These are phyloP conservation scores for Icerya purchasi DNA, from an alignment of 2,888 invertebrate genomes.

Conservation along the genomic window DNA sequence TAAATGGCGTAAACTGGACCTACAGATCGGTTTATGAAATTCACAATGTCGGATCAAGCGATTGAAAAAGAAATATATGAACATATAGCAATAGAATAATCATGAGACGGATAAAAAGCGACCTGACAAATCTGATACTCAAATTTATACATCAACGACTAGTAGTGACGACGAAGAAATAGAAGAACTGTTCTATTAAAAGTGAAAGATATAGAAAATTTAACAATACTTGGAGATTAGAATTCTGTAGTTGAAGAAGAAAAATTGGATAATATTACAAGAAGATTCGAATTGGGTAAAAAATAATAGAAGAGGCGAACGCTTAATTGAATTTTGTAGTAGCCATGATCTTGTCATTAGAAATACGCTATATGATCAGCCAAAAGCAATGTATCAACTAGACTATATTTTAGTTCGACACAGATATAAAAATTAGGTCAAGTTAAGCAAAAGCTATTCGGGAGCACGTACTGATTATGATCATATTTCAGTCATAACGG, in stretches of 20 bases:
- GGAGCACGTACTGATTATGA: too few relatives aligned
- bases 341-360: not conserved
- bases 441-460: not conserved
- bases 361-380: not conserved
- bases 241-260: not conserved
- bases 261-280: not conserved
- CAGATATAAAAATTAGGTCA: not conserved
- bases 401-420: not conserved
- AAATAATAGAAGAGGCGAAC: not conserved
- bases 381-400: not conserved
- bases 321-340: not conserved
- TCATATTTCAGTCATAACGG: not conserved
- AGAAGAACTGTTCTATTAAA: not conserved
- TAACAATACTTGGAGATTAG: not conserved
- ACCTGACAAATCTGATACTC: not conserved
- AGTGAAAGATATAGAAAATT: not conserved
- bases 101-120: not conserved
- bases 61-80: not conserved
- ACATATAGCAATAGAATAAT: not conserved
- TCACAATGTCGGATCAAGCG: too few relatives aligned
- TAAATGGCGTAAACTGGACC: not conserved
- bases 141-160: not conserved
- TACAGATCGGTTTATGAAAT: not conserved
- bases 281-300: not conserved
- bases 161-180: not conserved